Evolutionary conservation across 2,797 vertebrate species (phyloP).

Genomic region (Brachymystax lenok): DNA sequence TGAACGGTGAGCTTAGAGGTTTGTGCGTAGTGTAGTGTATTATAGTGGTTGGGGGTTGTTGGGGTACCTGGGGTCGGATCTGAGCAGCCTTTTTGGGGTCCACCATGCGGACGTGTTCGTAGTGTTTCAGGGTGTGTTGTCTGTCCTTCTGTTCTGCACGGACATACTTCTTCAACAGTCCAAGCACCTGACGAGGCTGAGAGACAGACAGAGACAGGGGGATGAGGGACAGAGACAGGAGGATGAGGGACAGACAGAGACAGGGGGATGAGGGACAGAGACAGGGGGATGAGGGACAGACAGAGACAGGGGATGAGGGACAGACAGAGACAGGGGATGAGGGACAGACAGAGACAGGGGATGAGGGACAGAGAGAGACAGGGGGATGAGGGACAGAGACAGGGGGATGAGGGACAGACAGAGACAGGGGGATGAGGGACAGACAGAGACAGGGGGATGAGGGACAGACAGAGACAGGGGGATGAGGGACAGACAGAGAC

Average conservation of each 20-base stretch:
- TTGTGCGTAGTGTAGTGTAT: background rate
- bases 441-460: no score
- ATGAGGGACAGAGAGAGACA: no score
- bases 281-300: background rate
- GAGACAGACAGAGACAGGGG: background rate
- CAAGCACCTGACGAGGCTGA: constrained; percentile 93
- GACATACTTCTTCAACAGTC: constrained; percentile 94
- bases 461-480: background rate
- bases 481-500: constrained; percentile 3
- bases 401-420: no score
- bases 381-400: no score
- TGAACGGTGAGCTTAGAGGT: no score
- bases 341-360: no score
- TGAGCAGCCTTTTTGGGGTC: constrained; percentile 97
- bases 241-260: background rate
- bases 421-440: no score
- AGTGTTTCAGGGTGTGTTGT: constrained; percentile 96
- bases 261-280: background rate
- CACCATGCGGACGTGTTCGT: constrained; percentile 93
- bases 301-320: no score
- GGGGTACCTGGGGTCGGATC: constrained; percentile 89
- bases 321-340: no score
- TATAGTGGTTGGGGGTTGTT: background rate
- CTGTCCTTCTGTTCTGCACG: constrained; percentile 97
- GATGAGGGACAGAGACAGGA: background rate